Evolutionary conservation across 2,113 vertebrate species (phyloP).

Genomic region (Thoracochromis brauschi): DNA sequence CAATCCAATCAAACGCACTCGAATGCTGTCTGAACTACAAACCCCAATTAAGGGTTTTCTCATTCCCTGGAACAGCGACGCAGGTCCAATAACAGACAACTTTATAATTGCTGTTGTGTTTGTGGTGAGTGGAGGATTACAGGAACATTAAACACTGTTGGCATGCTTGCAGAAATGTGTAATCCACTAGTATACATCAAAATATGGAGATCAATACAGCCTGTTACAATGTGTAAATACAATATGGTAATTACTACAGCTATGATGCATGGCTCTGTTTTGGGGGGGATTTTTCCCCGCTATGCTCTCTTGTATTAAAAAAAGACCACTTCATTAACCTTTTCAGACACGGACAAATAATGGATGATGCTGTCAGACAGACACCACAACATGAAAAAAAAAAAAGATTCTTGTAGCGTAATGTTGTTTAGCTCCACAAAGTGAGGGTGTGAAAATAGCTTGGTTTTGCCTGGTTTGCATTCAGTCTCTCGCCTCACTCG

Average conservation of each 20-base stretch:
- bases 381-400: background rate
- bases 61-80: background rate
- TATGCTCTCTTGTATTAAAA: background rate
- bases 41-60: background rate
- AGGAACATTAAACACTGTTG: background rate
- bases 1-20: slow-evolving; percentile 16
- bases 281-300: background rate
- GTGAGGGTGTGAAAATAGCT: background rate
- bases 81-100: background rate
- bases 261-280: background rate
- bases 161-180: background rate
- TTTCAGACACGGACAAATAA: background rate
- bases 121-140: background rate
- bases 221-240: background rate
- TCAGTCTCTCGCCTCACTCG: background rate
- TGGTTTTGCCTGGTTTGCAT: background rate
- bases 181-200: background rate
- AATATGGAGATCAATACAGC: slow-evolving; percentile 9
- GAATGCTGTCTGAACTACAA: slow-evolving; percentile 7
- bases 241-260: slow-evolving; percentile 18
- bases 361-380: background rate
- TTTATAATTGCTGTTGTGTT: background rate
- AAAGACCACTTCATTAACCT: slow-evolving; percentile 2
- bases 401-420: background rate
- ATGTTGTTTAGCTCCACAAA: background rate